Percentiles rank a stretch among this genome's conserved stretches.
Evolutionary conservation across 2,797 vertebrate species (phyloP).

Genomic region (Rallus crepitans): DNA sequence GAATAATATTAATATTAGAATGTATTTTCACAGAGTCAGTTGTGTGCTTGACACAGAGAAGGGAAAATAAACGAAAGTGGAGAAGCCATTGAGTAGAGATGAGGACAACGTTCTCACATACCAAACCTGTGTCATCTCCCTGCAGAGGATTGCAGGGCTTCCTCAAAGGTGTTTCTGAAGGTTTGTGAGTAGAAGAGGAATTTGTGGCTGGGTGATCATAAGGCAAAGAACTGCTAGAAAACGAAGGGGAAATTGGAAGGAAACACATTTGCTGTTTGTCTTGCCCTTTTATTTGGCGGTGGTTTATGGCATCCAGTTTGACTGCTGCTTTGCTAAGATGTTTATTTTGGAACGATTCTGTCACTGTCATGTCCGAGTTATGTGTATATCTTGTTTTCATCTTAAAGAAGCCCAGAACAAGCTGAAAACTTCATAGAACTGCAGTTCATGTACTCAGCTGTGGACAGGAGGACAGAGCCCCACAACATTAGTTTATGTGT

Average conservation of each 20-base stretch:
- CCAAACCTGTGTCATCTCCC: rapidly evolving
- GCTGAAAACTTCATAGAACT: not conserved
- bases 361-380: not conserved
- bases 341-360: slow-evolving; percentile 42
- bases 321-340: not conserved
- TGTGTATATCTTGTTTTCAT: not conserved
- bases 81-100: not conserved
- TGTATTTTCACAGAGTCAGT: not conserved
- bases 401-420: not conserved
- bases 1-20: not conserved
- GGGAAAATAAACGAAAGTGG: not conserved
- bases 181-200: not conserved
- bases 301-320: not conserved
- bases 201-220: rapidly evolving
- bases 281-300: not conserved
- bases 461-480: not conserved
- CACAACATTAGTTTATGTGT: not conserved
- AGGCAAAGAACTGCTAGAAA: not conserved
- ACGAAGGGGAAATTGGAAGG: not conserved
- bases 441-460: not conserved
- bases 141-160: not conserved
- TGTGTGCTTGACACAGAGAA: not conserved
- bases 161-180: not conserved
- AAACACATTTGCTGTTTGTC: not conserved
- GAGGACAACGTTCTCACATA: not conserved